Evolutionary conservation across 2,888 invertebrate genomes (phyloP), one percentile per base, ranked within the genome.

Genomic region (Archaeoteleia sp.): DNA sequence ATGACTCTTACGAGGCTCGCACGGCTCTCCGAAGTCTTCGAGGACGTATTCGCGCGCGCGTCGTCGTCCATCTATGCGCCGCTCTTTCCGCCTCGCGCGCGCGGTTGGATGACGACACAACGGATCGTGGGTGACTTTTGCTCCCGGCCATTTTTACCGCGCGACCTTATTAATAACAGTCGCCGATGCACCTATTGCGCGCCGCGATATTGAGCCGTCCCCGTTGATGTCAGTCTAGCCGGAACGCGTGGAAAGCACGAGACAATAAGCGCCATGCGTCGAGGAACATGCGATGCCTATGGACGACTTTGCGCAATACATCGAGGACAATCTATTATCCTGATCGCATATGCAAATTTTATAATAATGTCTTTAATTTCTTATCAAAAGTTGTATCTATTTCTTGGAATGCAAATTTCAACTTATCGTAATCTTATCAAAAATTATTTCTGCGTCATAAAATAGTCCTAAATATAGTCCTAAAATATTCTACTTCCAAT

Each of bases 71-170:
- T 39, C 53, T 42, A 43, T 23, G n/a, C 20, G 42, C 6, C 35
- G 48, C 30, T 42, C 48, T 51, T 37, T 45, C 48, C 17, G 7
- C 23, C 2, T 42, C 35, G 49, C 40, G 54, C 39, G 37, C 46
- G 8, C 14, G 45, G 46, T 42, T 42, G 29, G 29, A 61, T 67
- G 67, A 67, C 61, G 57, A 57, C 46, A 62, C 61, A 42, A 23
- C 54, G 37, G 54, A 55, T 67, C 67, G 67, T 62, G 62, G 62
- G 62, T 63, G 67, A 68, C 62, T 62, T 68, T 68, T 62, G 67
- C 67, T 63, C 60, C 48, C 48, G 39, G 61, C 29, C 67, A 62
- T 67, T 67, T 67, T 67, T 62, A 62, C 61, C 30, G 46, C 46
- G 35, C 46, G 67, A 48, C 67, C 58, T 68, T 68, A 68, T 68